These are phyloP conservation scores for Sinocyclocheilus maitianheensis DNA, from an alignment of 2,113 vertebrate species.

Conservation along the genomic window DNA sequence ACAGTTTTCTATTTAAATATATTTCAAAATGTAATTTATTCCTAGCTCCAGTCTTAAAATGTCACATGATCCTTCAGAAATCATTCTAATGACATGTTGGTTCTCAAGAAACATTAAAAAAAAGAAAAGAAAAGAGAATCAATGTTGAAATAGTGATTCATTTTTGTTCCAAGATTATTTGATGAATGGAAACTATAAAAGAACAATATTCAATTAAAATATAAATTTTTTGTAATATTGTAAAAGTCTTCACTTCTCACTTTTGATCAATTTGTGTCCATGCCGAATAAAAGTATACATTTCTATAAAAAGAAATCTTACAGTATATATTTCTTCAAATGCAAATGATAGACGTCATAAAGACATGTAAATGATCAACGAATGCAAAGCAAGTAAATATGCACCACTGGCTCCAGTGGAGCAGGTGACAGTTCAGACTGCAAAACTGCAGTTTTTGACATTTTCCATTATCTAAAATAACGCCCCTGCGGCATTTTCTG, in stretches of 20 bases:
- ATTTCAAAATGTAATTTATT: not conserved
- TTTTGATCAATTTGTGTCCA: not conserved
- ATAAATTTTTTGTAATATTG: too few species aligned
- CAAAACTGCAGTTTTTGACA: not conserved
- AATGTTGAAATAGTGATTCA: not conserved
- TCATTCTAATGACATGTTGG: not conserved
- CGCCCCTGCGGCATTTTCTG: not conserved
- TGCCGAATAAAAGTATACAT: not conserved
- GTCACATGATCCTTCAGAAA: not conserved
- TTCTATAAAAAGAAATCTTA: not conserved
- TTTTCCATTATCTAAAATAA: conserved; percentile 3
- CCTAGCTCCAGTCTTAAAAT: not conserved
- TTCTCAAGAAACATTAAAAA: too few species aligned
- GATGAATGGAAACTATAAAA: not conserved
- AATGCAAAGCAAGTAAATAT: not conserved
- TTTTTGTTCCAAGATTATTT: not conserved
- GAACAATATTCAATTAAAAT: not conserved
- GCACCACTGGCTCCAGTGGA: not conserved
- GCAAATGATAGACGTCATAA: not conserved
- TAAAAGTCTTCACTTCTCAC: too few species aligned
- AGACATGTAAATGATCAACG: too few species aligned
- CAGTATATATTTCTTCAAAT: not conserved
- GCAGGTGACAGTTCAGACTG: not conserved
- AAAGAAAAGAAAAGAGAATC: too few species aligned
- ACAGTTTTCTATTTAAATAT: too few species aligned